These are phyloP conservation scores for Samia ricini DNA, from an alignment of 1,140 invertebrate species.

Conservation along the genomic window DNA sequence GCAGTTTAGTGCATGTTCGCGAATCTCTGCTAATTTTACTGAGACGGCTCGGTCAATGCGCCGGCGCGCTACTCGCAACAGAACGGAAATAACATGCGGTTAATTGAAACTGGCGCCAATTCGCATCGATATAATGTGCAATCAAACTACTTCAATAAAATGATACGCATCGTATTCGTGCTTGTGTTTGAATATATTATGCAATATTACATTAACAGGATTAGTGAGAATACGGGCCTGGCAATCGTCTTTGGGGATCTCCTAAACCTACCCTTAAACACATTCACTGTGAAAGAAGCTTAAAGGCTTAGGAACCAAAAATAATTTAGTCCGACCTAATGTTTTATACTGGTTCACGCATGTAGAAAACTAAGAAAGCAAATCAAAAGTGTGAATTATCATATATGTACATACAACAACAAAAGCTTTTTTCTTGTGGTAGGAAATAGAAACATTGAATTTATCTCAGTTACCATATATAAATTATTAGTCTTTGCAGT, in stretches of 20 bases:
- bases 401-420: too few species aligned
- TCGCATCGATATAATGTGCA: constrained; percentile 41
- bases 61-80: constrained; percentile 27
- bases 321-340: neutral
- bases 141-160: constrained; percentile 45
- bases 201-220: constrained; percentile 13
- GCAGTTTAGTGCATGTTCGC: constrained; percentile 45
- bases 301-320: neutral
- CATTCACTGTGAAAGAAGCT: neutral
- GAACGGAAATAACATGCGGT: constrained; percentile 52
- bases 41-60: constrained; percentile 58
- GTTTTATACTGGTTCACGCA: too few species aligned
- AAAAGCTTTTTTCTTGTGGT: too few species aligned
- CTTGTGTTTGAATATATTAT: constrained; percentile 16
- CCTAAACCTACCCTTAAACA: neutral
- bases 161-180: constrained; percentile 36
- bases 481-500: too few species aligned
- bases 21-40: constrained; percentile 61
- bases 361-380: too few species aligned
- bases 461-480: too few species aligned
- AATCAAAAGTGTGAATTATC: too few species aligned
- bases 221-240: neutral
- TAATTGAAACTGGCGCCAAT: constrained; percentile 64
- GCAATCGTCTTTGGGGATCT: neutral
- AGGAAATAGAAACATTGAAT: too few species aligned